Percentiles rank a stretch among this genome's conserved stretches.
These are phyloP conservation scores for Hippocampus kuda DNA, from an alignment of 2,797 vertebrate genomes.

Conservation along the genomic window DNA sequence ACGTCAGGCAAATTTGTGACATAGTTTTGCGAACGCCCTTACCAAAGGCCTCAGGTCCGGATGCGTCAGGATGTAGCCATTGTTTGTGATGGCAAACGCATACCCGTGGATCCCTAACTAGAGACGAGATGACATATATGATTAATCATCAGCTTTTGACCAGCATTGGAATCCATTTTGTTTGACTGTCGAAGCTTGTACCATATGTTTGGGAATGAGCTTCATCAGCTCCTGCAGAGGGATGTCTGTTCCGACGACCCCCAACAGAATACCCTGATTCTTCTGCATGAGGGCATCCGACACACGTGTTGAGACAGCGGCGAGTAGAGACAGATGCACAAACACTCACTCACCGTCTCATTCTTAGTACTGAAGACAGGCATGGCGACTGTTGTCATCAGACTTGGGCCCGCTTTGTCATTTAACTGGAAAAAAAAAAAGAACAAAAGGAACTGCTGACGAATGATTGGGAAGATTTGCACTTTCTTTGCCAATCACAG, in stretches of 20 bases:
- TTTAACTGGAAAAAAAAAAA: conserved; percentile 69
- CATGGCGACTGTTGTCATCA: conserved; percentile 97
- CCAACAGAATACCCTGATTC: conserved; percentile 93
- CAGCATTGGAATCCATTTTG: conserved; percentile 12
- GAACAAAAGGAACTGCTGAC: neutral
- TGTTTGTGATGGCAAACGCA: conserved; percentile 94
- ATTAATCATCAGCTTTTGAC: neutral
- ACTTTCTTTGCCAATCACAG: too few relatives aligned
- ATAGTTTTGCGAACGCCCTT: conserved; percentile 46
- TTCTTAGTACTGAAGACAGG: conserved; percentile 98
- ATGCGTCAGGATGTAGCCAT: conserved; percentile 94
- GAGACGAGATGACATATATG: conserved; percentile 32
- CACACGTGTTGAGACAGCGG: conserved; percentile 14
- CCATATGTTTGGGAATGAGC: conserved; percentile 97
- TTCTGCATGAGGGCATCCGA: conserved; percentile 67
- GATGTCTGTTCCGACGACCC: conserved; percentile 95
- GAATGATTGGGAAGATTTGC: neutral
- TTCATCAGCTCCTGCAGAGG: conserved; percentile 96
- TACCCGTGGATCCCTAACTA: conserved; percentile 98
- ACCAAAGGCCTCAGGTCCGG: conserved; percentile 94
- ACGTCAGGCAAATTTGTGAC: neutral
- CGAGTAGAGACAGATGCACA: neutral
- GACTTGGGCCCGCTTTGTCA: conserved; percentile 75
- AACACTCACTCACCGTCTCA: conserved; percentile 73
- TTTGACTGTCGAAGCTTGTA: conserved; percentile 47